phyloP scores from a whole-genome alignment of 2,888 invertebrate species.

The Caenorhabditis sp. region DNA sequence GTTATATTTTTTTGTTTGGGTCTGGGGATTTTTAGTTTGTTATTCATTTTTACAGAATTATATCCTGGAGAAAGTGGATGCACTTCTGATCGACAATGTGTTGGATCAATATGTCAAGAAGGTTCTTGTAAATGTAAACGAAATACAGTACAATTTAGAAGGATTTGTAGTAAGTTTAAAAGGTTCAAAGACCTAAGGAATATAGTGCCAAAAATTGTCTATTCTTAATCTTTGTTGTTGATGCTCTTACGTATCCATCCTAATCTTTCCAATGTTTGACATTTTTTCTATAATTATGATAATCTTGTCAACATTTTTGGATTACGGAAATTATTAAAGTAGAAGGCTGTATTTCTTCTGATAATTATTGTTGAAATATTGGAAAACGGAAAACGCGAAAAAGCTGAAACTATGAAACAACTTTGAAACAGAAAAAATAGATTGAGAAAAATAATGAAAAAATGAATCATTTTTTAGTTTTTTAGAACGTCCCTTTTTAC shows the following conservation, averaged over 20 bases:
- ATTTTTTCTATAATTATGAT: background rate
- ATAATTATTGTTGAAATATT: too few species aligned
- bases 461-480: too few species aligned
- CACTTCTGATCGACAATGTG: slow-evolving; percentile 44
- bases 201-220: background rate
- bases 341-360: background rate
- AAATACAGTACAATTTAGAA: slow-evolving; percentile 42
- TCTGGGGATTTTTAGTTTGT: background rate
- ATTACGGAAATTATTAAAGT: background rate
- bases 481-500: too few species aligned
- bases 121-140: slow-evolving; percentile 56
- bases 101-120: slow-evolving; percentile 54
- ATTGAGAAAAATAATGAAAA: too few species aligned
- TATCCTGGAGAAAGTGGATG: slow-evolving; percentile 55
- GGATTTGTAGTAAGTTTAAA: slow-evolving; percentile 46
- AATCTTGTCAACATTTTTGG: background rate
- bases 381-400: background rate
- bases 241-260: background rate
- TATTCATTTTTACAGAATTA: slow-evolving; percentile 24
- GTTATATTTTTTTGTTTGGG: slow-evolving; percentile 8
- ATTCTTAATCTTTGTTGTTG: too few species aligned
- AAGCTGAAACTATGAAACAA: too few species aligned
- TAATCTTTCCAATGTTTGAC: background rate
- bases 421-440: too few species aligned
- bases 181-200: background rate